Evolutionary conservation across 2,888 invertebrate species (phyloP), one percentile per base, ranked within the genome.

Genomic region (Campoplex nolae): DNA sequence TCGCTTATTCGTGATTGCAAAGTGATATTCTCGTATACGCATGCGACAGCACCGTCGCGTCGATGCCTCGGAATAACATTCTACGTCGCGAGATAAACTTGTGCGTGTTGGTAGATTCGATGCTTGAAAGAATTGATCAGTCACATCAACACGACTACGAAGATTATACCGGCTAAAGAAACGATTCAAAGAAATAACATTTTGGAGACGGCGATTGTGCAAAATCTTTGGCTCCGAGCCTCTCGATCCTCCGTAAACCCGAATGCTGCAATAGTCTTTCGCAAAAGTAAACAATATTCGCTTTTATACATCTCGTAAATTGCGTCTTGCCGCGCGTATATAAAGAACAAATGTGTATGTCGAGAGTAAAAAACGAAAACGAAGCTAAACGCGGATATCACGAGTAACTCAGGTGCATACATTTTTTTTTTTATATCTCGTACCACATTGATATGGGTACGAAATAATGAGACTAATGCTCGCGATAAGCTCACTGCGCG

Each of bases 391-490:
- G 11, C 6, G 11, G 16, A 62, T 32, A 28, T 28, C 13, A 3
- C 11, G 58, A 32, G 58, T 58, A 32, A 58, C 11, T 58, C 28
- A 32, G 32, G 32, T 32, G 62, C 62, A 32, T 62, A 9, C 62
- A 1, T 32, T 62, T 62, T 58, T 4, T 58, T 23, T 23, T 62
- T 62, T 62, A 32, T 62, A 32, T 62, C 16, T 62, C 62, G 62
- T 32, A 62, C 32, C 32, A 32, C 62, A 62, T 62, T 62, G 62
- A 62, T 62, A 62, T 32, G 62, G 28, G 3, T 13, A 13, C 2
- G 58, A 16, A 62, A 62, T 62, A 62, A 32, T 62, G 62, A 62
- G 32, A 62, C 62, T 62, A 16, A 32, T 32, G 62, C 62, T 32
- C 16, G 28, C 45, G 62, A 62, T 62, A 62, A 62, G 32, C 62